Percentiles rank a stretch among this genome's conserved stretches.
Conservation (phyloP, 1,140 invertebrate genomes). For the Zaprionus africanus region DNA sequence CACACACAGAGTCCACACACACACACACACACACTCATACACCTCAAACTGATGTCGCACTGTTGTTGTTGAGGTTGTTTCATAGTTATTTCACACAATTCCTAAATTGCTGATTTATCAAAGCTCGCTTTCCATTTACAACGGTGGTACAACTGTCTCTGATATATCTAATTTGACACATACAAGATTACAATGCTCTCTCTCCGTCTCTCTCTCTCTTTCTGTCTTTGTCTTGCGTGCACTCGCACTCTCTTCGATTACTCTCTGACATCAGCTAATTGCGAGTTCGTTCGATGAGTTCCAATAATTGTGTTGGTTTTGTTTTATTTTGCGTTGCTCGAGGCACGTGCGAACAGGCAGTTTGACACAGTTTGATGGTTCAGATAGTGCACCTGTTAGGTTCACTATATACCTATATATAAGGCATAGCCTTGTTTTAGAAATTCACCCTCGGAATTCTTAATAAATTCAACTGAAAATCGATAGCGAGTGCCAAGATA, state of each 20-base stretch:
- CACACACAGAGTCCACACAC: conserved; percentile 9
- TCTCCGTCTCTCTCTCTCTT: neutral
- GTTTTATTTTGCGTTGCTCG: neutral
- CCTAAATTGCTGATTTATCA: conserved; percentile 54
- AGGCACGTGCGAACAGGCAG: neutral
- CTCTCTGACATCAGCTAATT: conserved; percentile 34
- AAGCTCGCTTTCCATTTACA: conserved; percentile 55
- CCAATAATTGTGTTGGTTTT: conserved; percentile 12
- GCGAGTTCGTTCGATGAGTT: conserved; percentile 13
- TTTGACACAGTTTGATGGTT: conserved; percentile 18
- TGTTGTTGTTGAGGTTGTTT: conserved; percentile 15
- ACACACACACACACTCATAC: neutral
- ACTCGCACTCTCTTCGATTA: conserved; percentile 3
- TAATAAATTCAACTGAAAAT: neutral
- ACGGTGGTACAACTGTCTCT: conserved; percentile 7
- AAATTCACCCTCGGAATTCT: neutral
- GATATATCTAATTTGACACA: conserved; percentile 22
- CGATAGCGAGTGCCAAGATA: neutral
- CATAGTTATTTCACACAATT: conserved; percentile 49
- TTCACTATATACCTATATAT: conserved; percentile 10
- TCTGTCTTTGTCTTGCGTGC: neutral
- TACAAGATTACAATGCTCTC: conserved; percentile 9
- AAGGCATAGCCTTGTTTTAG: neutral
- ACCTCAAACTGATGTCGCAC: conserved; percentile 16
- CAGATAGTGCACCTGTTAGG: conserved; percentile 32